Evolutionary conservation across 2,113 vertebrate species (phyloP).

Genomic region (Erpornis zantholeuca): DNA sequence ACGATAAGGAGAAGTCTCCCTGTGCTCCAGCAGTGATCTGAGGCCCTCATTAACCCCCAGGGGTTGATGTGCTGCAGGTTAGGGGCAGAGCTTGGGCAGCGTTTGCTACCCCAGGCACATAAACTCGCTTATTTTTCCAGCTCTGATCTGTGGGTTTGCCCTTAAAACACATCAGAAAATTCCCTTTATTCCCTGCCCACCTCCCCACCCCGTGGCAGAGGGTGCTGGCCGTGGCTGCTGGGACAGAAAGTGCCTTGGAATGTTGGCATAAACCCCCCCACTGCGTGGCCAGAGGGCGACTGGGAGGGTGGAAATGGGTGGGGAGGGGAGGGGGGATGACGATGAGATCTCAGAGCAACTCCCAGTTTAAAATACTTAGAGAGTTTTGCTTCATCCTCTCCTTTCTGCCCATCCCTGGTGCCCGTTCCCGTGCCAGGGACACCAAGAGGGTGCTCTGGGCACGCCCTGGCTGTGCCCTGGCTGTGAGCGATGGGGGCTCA

Average conservation of each 20-base stretch:
- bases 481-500: background rate
- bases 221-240: background rate
- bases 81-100: background rate
- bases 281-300: accelerated
- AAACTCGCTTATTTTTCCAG: background rate
- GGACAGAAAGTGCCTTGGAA: background rate
- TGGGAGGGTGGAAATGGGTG: background rate
- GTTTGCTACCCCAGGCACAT: background rate
- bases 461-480: background rate
- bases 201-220: background rate
- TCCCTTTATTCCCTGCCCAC: accelerated
- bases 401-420: accelerated
- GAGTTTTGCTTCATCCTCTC: background rate
- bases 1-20: background rate
- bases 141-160: background rate
- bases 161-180: background rate
- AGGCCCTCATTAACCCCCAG: background rate
- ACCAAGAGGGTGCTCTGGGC: accelerated
- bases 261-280: accelerated
- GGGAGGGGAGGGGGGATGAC: accelerated
- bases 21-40: background rate
- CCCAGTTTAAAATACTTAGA: background rate
- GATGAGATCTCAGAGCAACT: accelerated
- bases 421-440: accelerated
- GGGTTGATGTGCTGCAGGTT: background rate